A percentile compares a stretch with the other conserved stretches of the same genome.
phyloP scores from a whole-genome alignment of 2,888 invertebrate genomes.

The Hoplodrina blanda region DNA sequence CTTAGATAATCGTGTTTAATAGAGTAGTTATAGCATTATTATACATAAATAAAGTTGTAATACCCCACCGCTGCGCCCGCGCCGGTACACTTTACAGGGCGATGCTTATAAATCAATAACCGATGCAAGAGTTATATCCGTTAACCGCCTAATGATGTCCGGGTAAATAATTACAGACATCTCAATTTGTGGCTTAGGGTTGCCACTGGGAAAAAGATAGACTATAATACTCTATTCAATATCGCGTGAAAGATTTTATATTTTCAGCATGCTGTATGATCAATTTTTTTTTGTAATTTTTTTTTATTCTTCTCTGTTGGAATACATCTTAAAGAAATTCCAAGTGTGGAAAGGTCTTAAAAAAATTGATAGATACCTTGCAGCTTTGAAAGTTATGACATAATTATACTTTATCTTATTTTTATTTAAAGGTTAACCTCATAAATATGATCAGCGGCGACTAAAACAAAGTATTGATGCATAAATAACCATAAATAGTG shows the following conservation, averaged over 20 bases:
- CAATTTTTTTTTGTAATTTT: neutral
- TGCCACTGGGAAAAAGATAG: slow-evolving; percentile 30
- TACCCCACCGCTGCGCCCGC: slow-evolving; percentile 12
- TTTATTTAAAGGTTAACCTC: slow-evolving; percentile 15
- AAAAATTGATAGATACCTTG: neutral
- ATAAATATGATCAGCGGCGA: slow-evolving; percentile 20
- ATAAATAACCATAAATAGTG: slow-evolving; percentile 20
- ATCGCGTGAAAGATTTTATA: neutral
- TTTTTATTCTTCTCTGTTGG: neutral
- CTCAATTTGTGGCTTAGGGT: slow-evolving; percentile 76
- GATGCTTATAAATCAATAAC: slow-evolving; percentile 67
- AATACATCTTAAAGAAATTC: neutral
- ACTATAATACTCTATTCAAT: neutral
- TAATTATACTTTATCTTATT: neutral
- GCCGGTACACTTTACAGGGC: slow-evolving; percentile 45
- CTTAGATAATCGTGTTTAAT: slow-evolving; percentile 39
- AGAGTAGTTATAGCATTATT: slow-evolving; percentile 25
- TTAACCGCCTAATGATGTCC: slow-evolving; percentile 72
- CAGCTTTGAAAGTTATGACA: neutral
- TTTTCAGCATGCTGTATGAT: too few species aligned
- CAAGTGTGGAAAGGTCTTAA: too few species aligned
- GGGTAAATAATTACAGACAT: slow-evolving; percentile 78
- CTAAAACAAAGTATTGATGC: slow-evolving; percentile 21
- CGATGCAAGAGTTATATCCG: slow-evolving; percentile 62
- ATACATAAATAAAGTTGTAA: slow-evolving; percentile 42